A percentile compares a stretch with the other conserved stretches of the same genome.
Evolutionary conservation across 2,888 invertebrate species (phyloP).

Genomic region (Drosophila dives): DNA sequence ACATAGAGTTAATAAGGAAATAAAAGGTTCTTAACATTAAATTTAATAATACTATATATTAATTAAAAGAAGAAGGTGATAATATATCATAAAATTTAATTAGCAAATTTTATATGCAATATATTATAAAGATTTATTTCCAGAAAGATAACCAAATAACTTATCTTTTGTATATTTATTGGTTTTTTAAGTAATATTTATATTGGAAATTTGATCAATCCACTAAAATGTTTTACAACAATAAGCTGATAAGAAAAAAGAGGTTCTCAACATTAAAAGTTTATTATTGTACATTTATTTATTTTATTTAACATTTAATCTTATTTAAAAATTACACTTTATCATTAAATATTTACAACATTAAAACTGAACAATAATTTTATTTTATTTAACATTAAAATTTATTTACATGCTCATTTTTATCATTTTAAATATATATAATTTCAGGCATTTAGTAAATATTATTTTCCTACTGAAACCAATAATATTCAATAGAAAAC

Average conservation of each 20-base stretch:
- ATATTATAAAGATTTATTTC: background rate
- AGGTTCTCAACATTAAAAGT: background rate
- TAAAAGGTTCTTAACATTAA: too few relatives aligned
- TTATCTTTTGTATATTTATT: too few relatives aligned
- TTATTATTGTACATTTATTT: too few relatives aligned
- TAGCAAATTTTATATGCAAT: background rate
- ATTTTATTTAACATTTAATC: background rate
- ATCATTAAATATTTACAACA: background rate
- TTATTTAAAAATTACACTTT: background rate
- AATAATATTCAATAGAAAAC: background rate
- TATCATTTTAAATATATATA: background rate
- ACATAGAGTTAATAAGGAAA: too few relatives aligned
- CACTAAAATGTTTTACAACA: background rate
- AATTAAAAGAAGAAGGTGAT: background rate
- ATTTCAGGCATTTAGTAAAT: background rate
- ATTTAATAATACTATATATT: too few relatives aligned
- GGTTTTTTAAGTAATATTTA: background rate
- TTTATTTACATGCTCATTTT: background rate
- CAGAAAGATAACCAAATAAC: too few relatives aligned
- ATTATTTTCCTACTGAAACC: background rate
- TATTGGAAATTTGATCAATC: background rate
- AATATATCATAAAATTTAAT: background rate
- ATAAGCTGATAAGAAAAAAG: background rate
- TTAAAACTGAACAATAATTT: background rate
- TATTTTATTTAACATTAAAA: background rate